phyloP scores from a whole-genome alignment of 2,797 vertebrate species.

The Pempheris klunzingeri region DNA sequence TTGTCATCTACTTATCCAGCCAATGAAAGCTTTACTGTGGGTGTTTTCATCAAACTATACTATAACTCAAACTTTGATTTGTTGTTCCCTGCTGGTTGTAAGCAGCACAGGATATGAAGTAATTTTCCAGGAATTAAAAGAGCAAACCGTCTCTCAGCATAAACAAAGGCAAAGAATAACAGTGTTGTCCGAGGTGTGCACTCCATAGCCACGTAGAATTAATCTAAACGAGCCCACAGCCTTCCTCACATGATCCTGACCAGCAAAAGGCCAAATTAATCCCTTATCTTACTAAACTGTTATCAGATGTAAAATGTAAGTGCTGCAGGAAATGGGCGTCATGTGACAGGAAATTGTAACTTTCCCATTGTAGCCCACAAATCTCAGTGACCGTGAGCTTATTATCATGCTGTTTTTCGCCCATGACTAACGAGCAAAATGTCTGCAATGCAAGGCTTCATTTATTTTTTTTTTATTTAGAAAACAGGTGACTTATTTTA shows the following conservation, averaged over 20 bases:
- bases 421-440: background rate
- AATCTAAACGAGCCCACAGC: too few species aligned
- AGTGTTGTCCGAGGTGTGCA: too few species aligned
- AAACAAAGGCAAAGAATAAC: background rate
- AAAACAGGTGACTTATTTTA: background rate
- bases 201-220: too few species aligned
- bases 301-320: background rate
- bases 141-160: background rate
- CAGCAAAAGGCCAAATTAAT: too few species aligned
- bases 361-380: background rate
- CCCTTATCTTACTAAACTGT: too few species aligned
- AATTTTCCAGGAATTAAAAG: background rate
- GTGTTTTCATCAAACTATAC: background rate
- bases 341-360: background rate
- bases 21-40: background rate
- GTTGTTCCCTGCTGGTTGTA: conserved; percentile 1
- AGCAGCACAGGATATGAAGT: conserved; percentile 9
- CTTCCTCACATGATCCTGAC: too few species aligned
- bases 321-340: background rate
- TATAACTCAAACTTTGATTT: background rate
- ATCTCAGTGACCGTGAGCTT: background rate
- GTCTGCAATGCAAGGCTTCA: background rate
- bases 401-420: background rate
- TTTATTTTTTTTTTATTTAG: too few species aligned
- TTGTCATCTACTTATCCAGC: background rate